Evolutionary conservation across 1,140 invertebrate genomes (phyloP).

Genomic region (Monomorium pharaonis): DNA sequence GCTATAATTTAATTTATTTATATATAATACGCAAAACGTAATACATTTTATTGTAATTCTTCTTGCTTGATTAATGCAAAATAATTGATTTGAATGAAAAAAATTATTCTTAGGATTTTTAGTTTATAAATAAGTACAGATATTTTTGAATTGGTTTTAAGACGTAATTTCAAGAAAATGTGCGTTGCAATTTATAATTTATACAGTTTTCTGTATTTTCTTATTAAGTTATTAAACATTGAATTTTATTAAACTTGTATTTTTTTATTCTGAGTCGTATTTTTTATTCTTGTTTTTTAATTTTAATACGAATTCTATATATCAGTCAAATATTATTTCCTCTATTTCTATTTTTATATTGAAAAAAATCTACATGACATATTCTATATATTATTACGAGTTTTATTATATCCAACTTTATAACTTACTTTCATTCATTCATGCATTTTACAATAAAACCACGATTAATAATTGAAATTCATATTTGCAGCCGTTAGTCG

Average conservation of each 20-base stretch:
- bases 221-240: background rate
- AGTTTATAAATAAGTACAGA: background rate
- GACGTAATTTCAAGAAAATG: background rate
- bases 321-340: background rate
- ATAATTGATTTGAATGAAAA: background rate
- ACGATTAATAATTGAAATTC: background rate
- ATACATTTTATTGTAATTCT: background rate
- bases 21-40: background rate
- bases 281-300: no score
- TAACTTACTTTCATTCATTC: background rate
- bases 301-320: background rate
- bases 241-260: background rate
- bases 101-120: background rate
- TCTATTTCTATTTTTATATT: background rate
- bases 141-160: background rate
- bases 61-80: background rate
- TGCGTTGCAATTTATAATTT: background rate
- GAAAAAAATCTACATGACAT: background rate
- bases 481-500: background rate
- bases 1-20: background rate
- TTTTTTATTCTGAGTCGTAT: background rate
- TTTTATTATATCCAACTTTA: background rate
- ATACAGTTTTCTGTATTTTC: background rate
- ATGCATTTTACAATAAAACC: background rate
- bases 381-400: background rate